A percentile compares a stretch with the other conserved stretches of the same genome.
These are phyloP conservation scores for Ditylenchus weischeri DNA, from an alignment of 2,888 invertebrate species.

Conservation along the genomic window DNA sequence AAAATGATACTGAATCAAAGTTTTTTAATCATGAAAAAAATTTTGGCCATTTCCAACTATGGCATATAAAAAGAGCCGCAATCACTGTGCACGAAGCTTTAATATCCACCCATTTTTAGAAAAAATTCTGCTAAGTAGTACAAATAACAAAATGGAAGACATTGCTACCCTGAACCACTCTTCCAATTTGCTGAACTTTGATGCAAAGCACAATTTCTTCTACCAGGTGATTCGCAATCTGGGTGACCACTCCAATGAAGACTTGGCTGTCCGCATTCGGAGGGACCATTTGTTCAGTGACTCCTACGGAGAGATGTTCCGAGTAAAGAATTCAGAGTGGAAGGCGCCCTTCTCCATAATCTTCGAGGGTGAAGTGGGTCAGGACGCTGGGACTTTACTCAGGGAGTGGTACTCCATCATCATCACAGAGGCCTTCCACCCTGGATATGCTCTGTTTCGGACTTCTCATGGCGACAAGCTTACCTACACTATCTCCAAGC, in stretches of 20 bases:
- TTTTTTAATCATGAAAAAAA: no score
- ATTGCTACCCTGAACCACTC: conserved; percentile 82
- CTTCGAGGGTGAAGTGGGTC: conserved; percentile 89
- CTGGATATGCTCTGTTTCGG: conserved; percentile 83
- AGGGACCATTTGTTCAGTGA: conserved; percentile 82
- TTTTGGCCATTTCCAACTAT: no score
- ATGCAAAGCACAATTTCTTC: conserved; percentile 81
- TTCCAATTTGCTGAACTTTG: conserved; percentile 81
- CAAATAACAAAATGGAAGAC: conserved; percentile 62
- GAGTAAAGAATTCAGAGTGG: conserved; percentile 80
- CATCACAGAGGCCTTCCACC: conserved; percentile 85
- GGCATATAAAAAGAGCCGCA: no score
- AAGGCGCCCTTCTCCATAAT: conserved; percentile 86
- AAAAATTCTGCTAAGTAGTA: conserved; percentile 81
- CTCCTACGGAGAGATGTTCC: conserved; percentile 79
- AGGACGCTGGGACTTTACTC: conserved; percentile 80
- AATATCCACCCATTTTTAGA: conserved; percentile 63
- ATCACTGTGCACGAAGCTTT: no score
- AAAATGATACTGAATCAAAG: no score
- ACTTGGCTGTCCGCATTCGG: conserved; percentile 79
- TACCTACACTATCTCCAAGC: conserved; percentile 85
- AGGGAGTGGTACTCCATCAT: conserved; percentile 85
- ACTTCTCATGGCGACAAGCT: conserved; percentile 84
- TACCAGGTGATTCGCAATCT: conserved; percentile 78
- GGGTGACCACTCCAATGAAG: conserved; percentile 77